phyloP scores from a whole-genome alignment of 2,113 vertebrate species.

The Cyanocitta stelleri region DNA sequence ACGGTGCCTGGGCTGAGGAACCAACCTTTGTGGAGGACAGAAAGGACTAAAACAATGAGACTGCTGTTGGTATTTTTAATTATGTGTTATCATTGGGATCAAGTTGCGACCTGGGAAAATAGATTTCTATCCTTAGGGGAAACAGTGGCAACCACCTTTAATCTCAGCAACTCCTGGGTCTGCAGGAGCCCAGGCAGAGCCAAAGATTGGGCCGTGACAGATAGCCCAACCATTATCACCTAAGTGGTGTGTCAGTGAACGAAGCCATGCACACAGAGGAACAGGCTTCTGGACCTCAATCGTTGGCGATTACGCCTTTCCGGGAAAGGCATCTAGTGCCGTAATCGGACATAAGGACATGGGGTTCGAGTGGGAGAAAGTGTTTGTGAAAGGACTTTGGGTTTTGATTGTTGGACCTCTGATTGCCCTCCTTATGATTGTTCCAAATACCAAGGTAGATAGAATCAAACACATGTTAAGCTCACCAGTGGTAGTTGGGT shows the following conservation, averaged over 20 bases:
- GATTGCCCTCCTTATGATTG: too few relatives aligned
- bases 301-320: not conserved
- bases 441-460: too few relatives aligned
- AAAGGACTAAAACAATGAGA: not conserved
- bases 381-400: not conserved
- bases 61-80: not conserved
- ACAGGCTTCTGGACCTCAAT: not conserved
- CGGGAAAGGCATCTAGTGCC: not conserved
- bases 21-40: not conserved
- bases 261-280: not conserved
- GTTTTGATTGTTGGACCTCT: not conserved
- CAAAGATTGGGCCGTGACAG: not conserved
- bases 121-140: not conserved
- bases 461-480: too few relatives aligned
- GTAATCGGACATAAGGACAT: not conserved
- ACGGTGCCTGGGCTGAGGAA: not conserved
- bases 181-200: not conserved
- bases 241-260: not conserved
- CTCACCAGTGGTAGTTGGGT: too few relatives aligned
- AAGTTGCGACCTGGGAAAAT: not conserved
- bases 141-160: not conserved
- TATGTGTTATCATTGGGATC: not conserved
- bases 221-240: not conserved
- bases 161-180: not conserved
- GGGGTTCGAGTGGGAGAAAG: not conserved